Evolutionary conservation across 2,113 vertebrate genomes (phyloP).

Genomic region (Theristicus caerulescens): DNA sequence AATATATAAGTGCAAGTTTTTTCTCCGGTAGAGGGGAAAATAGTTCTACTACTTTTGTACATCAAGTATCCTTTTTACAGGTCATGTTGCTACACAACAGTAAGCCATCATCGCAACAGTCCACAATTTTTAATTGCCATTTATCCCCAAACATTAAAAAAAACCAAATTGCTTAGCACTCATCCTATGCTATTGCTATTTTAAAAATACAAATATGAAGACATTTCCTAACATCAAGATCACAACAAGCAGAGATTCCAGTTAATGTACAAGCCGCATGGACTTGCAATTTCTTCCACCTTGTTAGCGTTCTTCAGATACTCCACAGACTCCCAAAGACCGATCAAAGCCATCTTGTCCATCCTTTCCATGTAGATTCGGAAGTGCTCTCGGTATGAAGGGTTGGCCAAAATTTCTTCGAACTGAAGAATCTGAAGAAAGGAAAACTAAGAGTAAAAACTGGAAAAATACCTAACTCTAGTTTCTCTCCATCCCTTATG

Average conservation of each 20-base stretch:
- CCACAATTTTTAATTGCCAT: not conserved
- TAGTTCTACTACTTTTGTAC: not conserved
- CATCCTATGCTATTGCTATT: not conserved
- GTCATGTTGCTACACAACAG: not conserved
- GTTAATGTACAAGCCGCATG: not conserved
- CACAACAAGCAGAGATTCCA: not conserved
- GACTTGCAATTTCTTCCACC: conserved; percentile 70
- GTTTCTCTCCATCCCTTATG: not conserved
- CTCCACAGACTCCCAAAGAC: conserved; percentile 95
- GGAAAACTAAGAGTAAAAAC: not conserved
- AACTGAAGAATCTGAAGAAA: conserved; percentile 91
- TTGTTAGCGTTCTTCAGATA: conserved; percentile 92
- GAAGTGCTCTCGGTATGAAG: conserved; percentile 88
- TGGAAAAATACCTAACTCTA: not conserved
- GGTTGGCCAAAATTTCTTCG: conserved; percentile 90
- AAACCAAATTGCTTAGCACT: not conserved
- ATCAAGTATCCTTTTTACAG: not conserved
- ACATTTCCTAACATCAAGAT: not conserved
- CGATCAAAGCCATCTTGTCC: conserved; percentile 88
- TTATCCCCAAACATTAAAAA: not conserved
- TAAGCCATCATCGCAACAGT: not conserved
- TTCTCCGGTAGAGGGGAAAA: not conserved
- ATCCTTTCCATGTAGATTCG: conserved; percentile 91
- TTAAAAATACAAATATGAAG: not conserved
- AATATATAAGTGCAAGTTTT: not conserved